Evolutionary conservation across 2,797 vertebrate species (phyloP), one percentile per base, ranked within the genome.

Genomic region (Falco berigora): DNA sequence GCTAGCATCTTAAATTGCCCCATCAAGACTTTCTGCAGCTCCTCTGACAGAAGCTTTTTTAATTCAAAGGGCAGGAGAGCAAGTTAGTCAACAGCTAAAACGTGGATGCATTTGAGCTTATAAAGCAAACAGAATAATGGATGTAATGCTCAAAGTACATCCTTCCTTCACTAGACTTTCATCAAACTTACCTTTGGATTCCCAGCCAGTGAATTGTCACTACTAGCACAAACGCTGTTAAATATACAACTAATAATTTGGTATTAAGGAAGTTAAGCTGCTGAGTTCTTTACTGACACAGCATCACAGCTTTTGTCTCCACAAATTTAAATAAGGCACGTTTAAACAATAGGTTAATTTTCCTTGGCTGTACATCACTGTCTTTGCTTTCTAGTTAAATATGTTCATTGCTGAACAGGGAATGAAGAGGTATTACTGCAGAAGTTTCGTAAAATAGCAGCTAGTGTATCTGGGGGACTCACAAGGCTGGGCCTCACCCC

Each of bases 381-480:
- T 14, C 58, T 61, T 50, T 63, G 42, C 14, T 74, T 46, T 78
- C 67, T n/a, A 5, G 14, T 86, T 49, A 28, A 46, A 10, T 12
- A 15, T 14, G 12, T 23, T 74, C 30, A 21, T 14, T 74, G 80
- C 69, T 34, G 46, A 64, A 25, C 2, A 4, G 56, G 50, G 44
- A 56, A 56, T 62, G 68, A 49, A 66, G 67, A 50, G 47, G 11
- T 42, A 20, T 46, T 56, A 14, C 17, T 14, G 21, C 5, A 8
- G 22, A 32, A n/a, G 36, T 67, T 71, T 53, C 22, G 16, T 12
- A 38, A 63, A 72, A 9, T 7, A 72, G 38, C 71, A 42, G 20
- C 36, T 7, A 2, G 3, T 0, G 0, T 15, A 4, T 38, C 6
- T 38, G 63, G 47, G 27, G 9, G 22, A 15, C 34, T 36, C 11